Base-by-base conservation (phyloP, 1,140 invertebrate species). In the Drosophila guanche region DNA sequence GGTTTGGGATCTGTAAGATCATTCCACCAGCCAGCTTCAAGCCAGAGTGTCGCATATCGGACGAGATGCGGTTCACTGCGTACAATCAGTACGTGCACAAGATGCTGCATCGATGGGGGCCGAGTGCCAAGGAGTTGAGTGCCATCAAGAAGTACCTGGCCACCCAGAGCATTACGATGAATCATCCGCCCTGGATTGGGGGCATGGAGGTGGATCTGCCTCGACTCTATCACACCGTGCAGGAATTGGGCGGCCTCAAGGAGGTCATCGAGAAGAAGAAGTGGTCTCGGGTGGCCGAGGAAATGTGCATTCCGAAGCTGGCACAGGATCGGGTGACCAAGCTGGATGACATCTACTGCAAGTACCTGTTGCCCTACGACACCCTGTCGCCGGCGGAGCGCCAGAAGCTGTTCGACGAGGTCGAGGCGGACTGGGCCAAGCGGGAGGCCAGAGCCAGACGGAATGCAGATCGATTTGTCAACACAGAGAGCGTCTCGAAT, bases 71-170 rank as follows among this genome's bases (percentile, higher is more conserved):
- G 53, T 99, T 98, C 84, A 97, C 95, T 0, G 96, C 96, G 1
- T 96, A 97, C 56, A 97, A 98, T 91, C 98, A 99, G 84, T 98
- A 98, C 77, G 94, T 98, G 20, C 95, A 98, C 81, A 96, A 97
- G 75, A 95, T 99, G 95, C 93, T 96, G 67, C 94, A 96, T 73
- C 94, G 97, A 4, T 98, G 97, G 97, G 97, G 97, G 0, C 95
- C 97, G 0, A 97, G 96, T 91, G 95, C 96, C 0, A 95, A 96
- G 68, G 96, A 98, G 91, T 93, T 97, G 89, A 95, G 95, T 86
- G 97, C 97, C 12, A 98, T 99, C 33, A 95, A 95, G 76, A 95
- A 96, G 79, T 96, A 97, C 92, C 92, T 98, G 53, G 93, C 95
- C 0, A 95, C 95, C 1, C 96, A 97, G 74, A 95, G 94, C 62